Conservation (phyloP, 1,140 invertebrate species). For the Caenorhabditis remanei region DNA sequence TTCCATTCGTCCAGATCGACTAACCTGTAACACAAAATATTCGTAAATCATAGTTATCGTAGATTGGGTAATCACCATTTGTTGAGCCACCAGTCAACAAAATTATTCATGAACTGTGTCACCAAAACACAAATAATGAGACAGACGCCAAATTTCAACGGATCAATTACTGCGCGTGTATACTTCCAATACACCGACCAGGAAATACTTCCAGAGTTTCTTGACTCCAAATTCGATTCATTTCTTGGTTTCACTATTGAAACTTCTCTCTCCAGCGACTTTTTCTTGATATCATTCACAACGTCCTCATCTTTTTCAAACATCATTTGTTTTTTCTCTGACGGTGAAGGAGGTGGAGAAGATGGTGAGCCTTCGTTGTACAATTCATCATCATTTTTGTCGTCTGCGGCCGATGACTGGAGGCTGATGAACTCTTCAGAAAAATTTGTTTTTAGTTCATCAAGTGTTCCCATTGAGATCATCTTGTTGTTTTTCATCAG, state of each 20-base stretch:
- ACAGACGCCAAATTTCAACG: constrained; percentile 12
- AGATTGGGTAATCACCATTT: constrained; percentile 60
- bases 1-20: constrained; percentile 20
- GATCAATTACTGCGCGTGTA: constrained; percentile 55
- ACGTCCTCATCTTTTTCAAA: background rate
- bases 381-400: background rate
- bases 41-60: background rate
- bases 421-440: constrained; percentile 58
- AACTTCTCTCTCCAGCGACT: background rate
- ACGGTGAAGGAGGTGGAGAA: background rate
- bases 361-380: background rate
- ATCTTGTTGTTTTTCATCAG: constrained; percentile 83
- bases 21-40: background rate
- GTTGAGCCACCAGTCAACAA: constrained; percentile 69
- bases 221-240: constrained; percentile 6
- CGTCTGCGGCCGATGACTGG: background rate
- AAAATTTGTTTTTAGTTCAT: constrained; percentile 35
- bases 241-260: background rate
- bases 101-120: constrained; percentile 64
- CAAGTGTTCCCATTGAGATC: constrained; percentile 57
- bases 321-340: no score
- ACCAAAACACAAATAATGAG: constrained; percentile 57
- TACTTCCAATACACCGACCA: constrained; percentile 66
- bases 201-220: constrained; percentile 54
- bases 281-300: background rate